Evolutionary conservation across 2,888 invertebrate species (phyloP).

Genomic region (Coelopa pilipes): DNA sequence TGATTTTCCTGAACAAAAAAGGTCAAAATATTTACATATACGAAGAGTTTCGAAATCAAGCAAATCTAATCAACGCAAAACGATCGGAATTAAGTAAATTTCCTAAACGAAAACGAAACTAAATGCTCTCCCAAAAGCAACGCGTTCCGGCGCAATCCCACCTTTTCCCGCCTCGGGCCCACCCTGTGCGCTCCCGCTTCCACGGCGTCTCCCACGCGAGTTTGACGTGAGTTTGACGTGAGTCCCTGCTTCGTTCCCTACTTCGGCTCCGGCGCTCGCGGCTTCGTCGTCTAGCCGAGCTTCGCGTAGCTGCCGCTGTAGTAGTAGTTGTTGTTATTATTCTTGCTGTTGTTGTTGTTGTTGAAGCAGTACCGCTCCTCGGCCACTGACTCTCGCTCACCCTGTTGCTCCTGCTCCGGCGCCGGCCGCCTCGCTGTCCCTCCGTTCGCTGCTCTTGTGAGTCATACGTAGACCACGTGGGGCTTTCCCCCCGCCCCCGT

Average conservation of each 20-base stretch:
- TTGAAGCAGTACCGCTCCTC: conserved; percentile 51
- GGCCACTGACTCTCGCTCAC: conserved; percentile 45
- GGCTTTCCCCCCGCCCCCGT: conserved; percentile 27
- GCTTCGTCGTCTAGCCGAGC: conserved; percentile 45
- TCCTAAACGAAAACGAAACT: too few species aligned
- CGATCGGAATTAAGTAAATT: too few species aligned
- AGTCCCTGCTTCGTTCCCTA: not conserved
- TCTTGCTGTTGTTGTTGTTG: conserved; percentile 49
- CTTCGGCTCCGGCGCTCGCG: not conserved
- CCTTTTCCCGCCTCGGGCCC: too few species aligned
- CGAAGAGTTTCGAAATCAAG: too few species aligned
- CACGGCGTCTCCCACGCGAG: too few species aligned
- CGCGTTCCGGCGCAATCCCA: too few species aligned
- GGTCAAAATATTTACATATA: too few species aligned
- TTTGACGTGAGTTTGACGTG: conserved; percentile 22
- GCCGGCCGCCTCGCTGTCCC: conserved; percentile 31
- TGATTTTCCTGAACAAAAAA: too few species aligned
- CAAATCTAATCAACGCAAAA: too few species aligned
- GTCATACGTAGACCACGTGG: conserved; percentile 65
- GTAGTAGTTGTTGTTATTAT: conserved; percentile 51
- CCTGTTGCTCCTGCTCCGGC: conserved; percentile 45
- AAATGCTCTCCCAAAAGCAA: too few species aligned
- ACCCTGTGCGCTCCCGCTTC: too few species aligned
- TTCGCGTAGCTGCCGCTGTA: conserved; percentile 50
- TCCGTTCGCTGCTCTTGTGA: conserved; percentile 55